Evolutionary conservation across 2,113 vertebrate genomes (phyloP).

Genomic region (Nothobranchius furzeri): DNA sequence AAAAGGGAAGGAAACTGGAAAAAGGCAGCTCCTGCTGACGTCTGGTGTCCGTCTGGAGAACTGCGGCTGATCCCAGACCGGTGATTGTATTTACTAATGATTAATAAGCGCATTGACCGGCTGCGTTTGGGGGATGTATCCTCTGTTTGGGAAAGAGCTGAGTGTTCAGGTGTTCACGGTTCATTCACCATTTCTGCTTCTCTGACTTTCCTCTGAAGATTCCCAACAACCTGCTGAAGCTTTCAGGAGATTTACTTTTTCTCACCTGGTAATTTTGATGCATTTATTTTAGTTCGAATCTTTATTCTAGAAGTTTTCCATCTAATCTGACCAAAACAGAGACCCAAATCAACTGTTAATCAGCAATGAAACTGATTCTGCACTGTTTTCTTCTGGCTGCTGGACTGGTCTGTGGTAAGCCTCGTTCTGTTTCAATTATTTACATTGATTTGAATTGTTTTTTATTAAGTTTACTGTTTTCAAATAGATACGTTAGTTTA

Average conservation of each 20-base stretch:
- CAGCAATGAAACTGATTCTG: slow-evolving; percentile 53
- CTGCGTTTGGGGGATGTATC: slow-evolving; percentile 50
- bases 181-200: neutral
- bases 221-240: neutral
- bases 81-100: slow-evolving; percentile 63
- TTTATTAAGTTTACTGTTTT: neutral
- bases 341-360: neutral
- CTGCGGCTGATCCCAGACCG: neutral
- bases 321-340: neutral
- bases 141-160: slow-evolving; percentile 58
- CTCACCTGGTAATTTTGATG: neutral
- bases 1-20: slow-evolving; percentile 5
- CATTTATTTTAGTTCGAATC: too few relatives aligned
- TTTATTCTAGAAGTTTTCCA: neutral
- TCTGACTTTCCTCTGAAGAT: slow-evolving; percentile 8
- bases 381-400: slow-evolving; percentile 45
- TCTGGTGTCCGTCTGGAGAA: slow-evolving; percentile 46
- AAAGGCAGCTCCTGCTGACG: slow-evolving; percentile 33
- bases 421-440: neutral
- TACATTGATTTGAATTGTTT: neutral
- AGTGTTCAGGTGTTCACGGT: slow-evolving; percentile 14
- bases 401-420: slow-evolving; percentile 58
- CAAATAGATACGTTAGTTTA: neutral
- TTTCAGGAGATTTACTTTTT: neutral
- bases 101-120: slow-evolving; percentile 69